Evolutionary conservation across 1,140 invertebrate species (phyloP).

Genomic region (Archegozetes longisetosus): DNA sequence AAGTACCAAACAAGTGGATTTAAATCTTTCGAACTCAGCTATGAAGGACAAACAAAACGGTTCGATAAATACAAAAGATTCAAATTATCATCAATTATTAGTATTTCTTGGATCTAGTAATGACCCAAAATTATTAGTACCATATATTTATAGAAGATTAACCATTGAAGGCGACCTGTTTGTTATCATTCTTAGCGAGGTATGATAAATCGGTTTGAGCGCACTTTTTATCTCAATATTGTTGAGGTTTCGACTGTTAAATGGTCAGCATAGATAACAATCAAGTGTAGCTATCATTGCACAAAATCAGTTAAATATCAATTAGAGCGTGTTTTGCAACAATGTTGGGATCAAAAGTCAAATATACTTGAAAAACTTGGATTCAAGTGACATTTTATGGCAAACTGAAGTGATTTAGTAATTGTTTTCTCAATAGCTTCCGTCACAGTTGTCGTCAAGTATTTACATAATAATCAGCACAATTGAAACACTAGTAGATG

Average conservation of each 20-base stretch:
- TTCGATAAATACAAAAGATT: neutral
- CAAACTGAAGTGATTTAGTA: too few species aligned
- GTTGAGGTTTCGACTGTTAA: neutral
- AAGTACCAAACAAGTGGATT: too few species aligned
- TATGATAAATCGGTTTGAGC: neutral
- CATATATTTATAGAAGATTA: constrained; percentile 9
- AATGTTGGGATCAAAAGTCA: neutral
- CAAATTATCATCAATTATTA: neutral
- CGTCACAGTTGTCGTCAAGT: neutral
- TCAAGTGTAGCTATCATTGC: neutral
- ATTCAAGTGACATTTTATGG: neutral
- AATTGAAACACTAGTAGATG: neutral
- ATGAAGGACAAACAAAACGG: neutral
- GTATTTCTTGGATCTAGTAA: neutral
- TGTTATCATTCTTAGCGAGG: neutral
- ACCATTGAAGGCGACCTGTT: neutral
- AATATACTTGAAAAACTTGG: neutral
- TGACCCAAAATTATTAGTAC: neutral
- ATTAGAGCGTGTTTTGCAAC: neutral
- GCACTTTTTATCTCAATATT: neutral
- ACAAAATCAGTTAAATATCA: neutral
- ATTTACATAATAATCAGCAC: neutral
- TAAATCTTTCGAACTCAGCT: too few species aligned
- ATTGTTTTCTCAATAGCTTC: neutral
- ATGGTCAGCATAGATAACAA: too few species aligned